Percentiles rank a stretch among this genome's conserved stretches.
Evolutionary conservation across 1,140 invertebrate genomes (phyloP).

Genomic region (Heliconius himera): DNA sequence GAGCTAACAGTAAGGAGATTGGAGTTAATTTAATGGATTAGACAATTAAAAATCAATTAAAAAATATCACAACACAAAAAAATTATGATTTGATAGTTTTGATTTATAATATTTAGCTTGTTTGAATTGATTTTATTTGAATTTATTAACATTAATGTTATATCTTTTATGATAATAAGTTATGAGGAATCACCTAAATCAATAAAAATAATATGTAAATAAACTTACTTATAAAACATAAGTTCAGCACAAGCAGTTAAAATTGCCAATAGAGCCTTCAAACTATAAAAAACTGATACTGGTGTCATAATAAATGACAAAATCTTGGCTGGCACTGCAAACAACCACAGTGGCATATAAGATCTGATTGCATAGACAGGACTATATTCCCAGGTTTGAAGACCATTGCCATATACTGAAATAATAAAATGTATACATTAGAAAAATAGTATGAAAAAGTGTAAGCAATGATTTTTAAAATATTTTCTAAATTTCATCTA

Average conservation of each 20-base stretch:
- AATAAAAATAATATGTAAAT: background rate
- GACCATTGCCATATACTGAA: constrained; percentile 94
- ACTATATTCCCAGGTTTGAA: constrained; percentile 99
- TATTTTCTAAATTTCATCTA: too few species aligned
- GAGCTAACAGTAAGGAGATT: too few species aligned
- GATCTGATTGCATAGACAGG: constrained; percentile 96
- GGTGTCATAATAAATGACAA: constrained; percentile 90
- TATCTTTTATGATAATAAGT: too few species aligned
- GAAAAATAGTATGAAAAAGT: constrained; percentile 37
- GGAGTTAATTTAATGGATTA: too few species aligned
- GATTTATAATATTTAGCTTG: too few species aligned
- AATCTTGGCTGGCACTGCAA: constrained; percentile 93
- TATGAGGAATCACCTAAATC: too few species aligned
- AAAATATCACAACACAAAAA: too few species aligned
- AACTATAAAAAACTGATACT: constrained; percentile 94
- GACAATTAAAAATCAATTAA: too few species aligned
- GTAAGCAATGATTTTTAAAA: too few species aligned
- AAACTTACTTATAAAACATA: constrained; percentile 95
- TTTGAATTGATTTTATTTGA: too few species aligned
- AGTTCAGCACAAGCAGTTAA: constrained; percentile 92
- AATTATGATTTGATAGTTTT: too few species aligned
- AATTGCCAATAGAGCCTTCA: constrained; percentile 91
- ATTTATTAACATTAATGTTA: too few species aligned
- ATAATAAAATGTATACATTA: constrained; percentile 16
- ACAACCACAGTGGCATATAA: constrained; percentile 94